phyloP scores from a whole-genome alignment of 2,888 invertebrate species.

The Sinhomidia bicolor region DNA sequence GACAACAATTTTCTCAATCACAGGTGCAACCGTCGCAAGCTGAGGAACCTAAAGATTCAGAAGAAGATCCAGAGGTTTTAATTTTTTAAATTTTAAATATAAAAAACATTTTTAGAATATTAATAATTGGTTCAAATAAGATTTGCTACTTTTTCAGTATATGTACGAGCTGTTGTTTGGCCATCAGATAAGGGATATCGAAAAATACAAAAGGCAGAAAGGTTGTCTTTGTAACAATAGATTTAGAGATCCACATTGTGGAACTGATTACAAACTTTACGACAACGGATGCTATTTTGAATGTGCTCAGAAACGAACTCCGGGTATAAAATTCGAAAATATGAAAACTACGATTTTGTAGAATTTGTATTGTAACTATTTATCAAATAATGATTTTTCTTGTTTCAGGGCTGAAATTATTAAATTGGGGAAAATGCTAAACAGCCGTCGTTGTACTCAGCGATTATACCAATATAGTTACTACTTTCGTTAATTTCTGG shows the following conservation, averaged over 20 bases:
- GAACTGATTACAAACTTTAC: conserved; percentile 64
- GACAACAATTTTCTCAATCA: neutral
- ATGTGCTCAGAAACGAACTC: conserved; percentile 73
- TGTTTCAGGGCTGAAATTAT: conserved; percentile 61
- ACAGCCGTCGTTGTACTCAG: neutral
- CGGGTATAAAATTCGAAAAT: conserved; percentile 61
- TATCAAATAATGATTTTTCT: neutral
- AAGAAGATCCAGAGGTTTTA: conserved; percentile 58
- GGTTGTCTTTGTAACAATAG: conserved; percentile 69
- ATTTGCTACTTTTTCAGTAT: conserved; percentile 50
- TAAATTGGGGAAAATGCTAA: conserved; percentile 69
- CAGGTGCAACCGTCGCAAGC: neutral
- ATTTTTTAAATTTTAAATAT: neutral
- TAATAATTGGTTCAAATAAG: neutral
- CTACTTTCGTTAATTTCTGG: neutral
- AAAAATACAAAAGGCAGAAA: conserved; percentile 66
- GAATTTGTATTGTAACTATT: neutral
- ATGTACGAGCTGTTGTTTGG: conserved; percentile 69
- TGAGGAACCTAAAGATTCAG: conserved; percentile 48
- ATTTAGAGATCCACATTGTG: conserved; percentile 74
- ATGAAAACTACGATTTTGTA: too few relatives aligned
- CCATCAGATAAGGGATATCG: conserved; percentile 65
- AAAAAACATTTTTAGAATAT: conserved; percentile 1
- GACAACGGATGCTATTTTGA: conserved; percentile 75
- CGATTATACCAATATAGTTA: neutral